Base-by-base conservation (phyloP, 2,797 vertebrate genomes). In the Scyliorhinus canicula region DNA sequence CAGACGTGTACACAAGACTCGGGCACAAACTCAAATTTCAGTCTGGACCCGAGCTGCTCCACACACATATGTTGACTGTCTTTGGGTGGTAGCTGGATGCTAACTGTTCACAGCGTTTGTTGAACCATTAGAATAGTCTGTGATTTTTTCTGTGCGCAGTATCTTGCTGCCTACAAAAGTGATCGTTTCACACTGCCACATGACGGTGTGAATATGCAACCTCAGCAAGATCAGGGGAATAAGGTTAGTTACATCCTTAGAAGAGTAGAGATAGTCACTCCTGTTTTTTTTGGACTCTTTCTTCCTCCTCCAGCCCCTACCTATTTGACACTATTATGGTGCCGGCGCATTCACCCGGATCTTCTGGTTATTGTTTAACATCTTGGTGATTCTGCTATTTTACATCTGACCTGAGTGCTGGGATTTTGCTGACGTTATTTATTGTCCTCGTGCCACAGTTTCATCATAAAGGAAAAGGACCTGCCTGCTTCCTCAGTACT, bases 11-110 rank as follows among this genome's bases (percentile, higher is more conserved):
- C 28, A 94, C 93, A 50, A 47, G 14, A 94, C 26, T 74, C 44
- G 55, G 93, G 93, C 65, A 93, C 40, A 67, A 65, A 71, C 93
- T 94, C 47, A 52, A 71, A 28, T 74, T 94, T 94, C 93, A 94
- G 60, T 63, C 88, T 65, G 55, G 35, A 14, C 57, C 55, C 2
- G 60, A 91, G 60, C 60, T 40, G 31, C 60, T 55, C 4, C n/a
- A 35, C 16, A 40, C 79, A 82, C 79, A 82, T 82, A 47, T 82
- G 79, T 35, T 88, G 52, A n/a, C 52, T 57, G 85, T 57, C 85
- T 88, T 57, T 57, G 85, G 85, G 85, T 57, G 52, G n/a, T 47
- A 26, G 40, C 14, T 82, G 19, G 9, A 82, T 40, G 57, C 35
- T 63, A 91, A n/a, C 9, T 63, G 88, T 63, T 65, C 44, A 35